phyloP scores from a whole-genome alignment of 1,140 invertebrate species.

The Stegodyphus mimosarum region DNA sequence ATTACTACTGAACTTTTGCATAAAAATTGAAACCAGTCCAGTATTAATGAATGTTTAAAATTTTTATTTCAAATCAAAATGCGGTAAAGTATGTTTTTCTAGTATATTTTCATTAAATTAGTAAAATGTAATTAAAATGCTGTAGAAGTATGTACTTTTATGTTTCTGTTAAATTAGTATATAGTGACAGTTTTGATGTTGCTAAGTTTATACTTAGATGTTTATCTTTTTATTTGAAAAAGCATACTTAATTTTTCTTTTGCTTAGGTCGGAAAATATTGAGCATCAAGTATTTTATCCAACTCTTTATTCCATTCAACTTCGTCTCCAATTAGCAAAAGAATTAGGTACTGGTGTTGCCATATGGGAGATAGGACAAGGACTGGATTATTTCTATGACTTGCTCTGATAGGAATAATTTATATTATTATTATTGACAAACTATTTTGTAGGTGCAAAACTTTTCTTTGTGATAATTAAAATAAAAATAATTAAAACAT shows the following conservation, averaged over 20 bases:
- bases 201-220: background rate
- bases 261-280: conserved; percentile 73
- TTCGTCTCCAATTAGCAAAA: conserved; percentile 81
- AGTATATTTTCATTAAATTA: too few relatives aligned
- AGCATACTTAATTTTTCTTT: conserved; percentile 58
- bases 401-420: conserved; percentile 71
- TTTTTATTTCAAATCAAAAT: background rate
- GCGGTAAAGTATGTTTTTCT: too few relatives aligned
- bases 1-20: background rate
- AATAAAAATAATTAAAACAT: too few relatives aligned
- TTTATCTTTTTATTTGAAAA: background rate
- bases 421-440: background rate
- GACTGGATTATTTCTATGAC: conserved; percentile 95
- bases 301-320: conserved; percentile 84
- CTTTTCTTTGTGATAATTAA: too few relatives aligned
- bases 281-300: conserved; percentile 88
- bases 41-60: background rate
- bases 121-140: too few relatives aligned
- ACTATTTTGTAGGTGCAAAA: too few relatives aligned
- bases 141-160: too few relatives aligned
- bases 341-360: conserved; percentile 85
- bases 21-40: background rate
- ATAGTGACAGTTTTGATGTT: too few relatives aligned
- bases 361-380: conserved; percentile 96
- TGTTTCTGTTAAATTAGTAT: too few relatives aligned